Evolutionary conservation across 1,140 invertebrate genomes (phyloP).

Genomic region (Venturia canescens): DNA sequence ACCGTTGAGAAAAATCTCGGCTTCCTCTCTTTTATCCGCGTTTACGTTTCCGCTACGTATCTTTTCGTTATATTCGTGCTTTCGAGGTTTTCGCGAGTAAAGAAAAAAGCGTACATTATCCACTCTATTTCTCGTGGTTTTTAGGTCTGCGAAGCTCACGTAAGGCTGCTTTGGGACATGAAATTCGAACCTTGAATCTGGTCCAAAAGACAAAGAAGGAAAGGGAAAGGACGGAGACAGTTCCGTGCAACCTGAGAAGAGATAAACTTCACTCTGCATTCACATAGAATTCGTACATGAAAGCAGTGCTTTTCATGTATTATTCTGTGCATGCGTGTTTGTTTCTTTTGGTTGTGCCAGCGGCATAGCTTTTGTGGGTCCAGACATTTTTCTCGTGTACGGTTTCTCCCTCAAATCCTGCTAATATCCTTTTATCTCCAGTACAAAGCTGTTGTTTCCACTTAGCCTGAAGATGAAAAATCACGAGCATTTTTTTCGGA

Average conservation of each 20-base stretch:
- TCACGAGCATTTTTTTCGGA: neutral
- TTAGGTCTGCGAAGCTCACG: neutral
- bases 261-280: neutral
- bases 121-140: neutral
- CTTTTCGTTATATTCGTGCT: neutral
- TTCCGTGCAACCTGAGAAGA: slow-evolving; percentile 7
- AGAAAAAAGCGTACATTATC: neutral
- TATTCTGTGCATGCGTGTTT: neutral
- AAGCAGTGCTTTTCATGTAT: slow-evolving; percentile 4
- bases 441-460: neutral
- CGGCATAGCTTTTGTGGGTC: neutral
- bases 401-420: neutral
- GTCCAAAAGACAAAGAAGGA: neutral
- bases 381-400: neutral
- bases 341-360: neutral
- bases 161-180: neutral
- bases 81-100: neutral
- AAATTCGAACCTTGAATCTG: slow-evolving; percentile 19
- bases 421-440: neutral
- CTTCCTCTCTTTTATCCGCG: neutral
- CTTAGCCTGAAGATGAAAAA: neutral
- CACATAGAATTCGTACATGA: slow-evolving; percentile 8
- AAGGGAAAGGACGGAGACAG: neutral
- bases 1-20: neutral
- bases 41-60: neutral